Conservation (phyloP, 2,797 vertebrate genomes). For the Toxotes lorentzi region DNA sequence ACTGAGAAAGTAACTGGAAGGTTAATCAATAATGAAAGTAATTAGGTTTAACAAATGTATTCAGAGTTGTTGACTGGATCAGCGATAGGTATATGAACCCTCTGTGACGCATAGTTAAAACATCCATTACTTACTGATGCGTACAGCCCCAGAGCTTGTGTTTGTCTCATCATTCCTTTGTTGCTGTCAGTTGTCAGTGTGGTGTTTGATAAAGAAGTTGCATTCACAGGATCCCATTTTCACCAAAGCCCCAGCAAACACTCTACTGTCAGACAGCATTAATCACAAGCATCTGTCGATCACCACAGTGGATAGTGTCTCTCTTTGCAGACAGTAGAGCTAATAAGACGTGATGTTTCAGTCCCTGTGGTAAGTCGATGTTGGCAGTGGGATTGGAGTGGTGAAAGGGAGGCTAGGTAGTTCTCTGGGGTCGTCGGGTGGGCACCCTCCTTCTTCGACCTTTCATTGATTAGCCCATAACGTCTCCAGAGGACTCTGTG, state of each 20-base stretch:
- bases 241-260: slow-evolving; percentile 27
- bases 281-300: slow-evolving; percentile 14
- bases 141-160: not conserved
- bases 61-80: not conserved
- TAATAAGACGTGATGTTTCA: too few species aligned
- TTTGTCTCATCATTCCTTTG: slow-evolving; percentile 22
- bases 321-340: slow-evolving; percentile 5
- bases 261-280: slow-evolving; percentile 41
- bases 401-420: too few species aligned
- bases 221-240: slow-evolving; percentile 42
- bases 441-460: too few species aligned
- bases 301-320: slow-evolving; percentile 10
- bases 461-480: not conserved
- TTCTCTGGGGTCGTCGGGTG: too few species aligned
- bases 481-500: not conserved
- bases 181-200: slow-evolving; percentile 24
- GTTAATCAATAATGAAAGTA: not conserved
- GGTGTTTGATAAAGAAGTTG: slow-evolving; percentile 46
- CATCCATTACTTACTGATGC: not conserved
- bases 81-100: not conserved
- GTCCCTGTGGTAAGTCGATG: too few species aligned
- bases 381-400: too few species aligned
- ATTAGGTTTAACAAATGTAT: not conserved
- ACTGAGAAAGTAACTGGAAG: not conserved
- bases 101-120: not conserved